Conservation (phyloP, 2,888 invertebrate genomes). For the Thelaira solivaga region DNA sequence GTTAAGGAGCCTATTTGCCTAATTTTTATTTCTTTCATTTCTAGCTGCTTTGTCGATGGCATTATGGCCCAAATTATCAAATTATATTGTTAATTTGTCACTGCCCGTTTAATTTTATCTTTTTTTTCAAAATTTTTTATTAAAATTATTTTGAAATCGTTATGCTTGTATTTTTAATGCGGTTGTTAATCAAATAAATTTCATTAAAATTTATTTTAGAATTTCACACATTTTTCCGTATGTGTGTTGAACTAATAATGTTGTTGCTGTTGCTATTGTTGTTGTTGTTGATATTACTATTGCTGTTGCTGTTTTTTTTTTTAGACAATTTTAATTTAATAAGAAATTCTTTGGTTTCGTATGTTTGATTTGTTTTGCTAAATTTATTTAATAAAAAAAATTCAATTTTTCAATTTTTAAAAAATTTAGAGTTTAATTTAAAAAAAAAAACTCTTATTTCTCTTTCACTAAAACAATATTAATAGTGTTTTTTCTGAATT, state of each 20-base stretch:
- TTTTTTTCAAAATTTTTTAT: constrained; percentile 58
- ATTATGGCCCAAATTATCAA: too few species aligned
- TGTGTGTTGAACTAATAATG: not conserved
- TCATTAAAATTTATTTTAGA: constrained; percentile 62
- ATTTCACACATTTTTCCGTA: constrained; percentile 60
- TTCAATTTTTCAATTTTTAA: constrained; percentile 9
- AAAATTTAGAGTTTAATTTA: too few species aligned
- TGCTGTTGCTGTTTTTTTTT: constrained; percentile 17
- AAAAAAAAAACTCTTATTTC: too few species aligned
- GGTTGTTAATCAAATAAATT: constrained; percentile 63
- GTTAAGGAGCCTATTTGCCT: too few species aligned
- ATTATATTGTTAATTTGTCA: constrained; percentile 9
- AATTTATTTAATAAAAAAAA: constrained; percentile 11
- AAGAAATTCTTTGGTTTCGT: constrained; percentile 33
- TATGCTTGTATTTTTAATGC: constrained; percentile 39
- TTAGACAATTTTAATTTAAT: constrained; percentile 36
- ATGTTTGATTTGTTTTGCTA: constrained; percentile 18
- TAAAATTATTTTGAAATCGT: constrained; percentile 41
- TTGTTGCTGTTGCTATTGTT: constrained; percentile 8
- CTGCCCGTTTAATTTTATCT: constrained; percentile 31
- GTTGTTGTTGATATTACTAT: not conserved
- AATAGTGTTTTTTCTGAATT: too few species aligned
- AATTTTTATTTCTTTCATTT: too few species aligned
- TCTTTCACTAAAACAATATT: too few species aligned
- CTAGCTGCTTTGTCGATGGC: too few species aligned